Percentiles rank a stretch among this genome's conserved stretches.
Evolutionary conservation across 2,888 invertebrate genomes (phyloP).

Genomic region (Hermaeophaga mercurialis): DNA sequence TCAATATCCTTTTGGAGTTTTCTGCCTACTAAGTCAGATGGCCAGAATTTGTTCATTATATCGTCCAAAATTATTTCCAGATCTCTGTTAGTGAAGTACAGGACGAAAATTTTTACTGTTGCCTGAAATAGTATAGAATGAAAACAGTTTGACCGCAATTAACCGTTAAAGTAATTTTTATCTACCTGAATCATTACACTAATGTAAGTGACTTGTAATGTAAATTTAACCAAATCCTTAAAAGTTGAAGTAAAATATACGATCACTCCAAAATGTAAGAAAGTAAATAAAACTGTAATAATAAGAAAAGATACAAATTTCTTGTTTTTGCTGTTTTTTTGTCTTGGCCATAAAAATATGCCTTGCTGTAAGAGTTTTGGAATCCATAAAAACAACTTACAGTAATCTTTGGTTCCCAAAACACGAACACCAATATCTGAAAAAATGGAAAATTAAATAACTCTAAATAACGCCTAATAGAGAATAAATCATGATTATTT

Average conservation of each 20-base stretch:
- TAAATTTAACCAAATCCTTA: slow-evolving; percentile 1
- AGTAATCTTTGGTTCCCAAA: slow-evolving; percentile 5
- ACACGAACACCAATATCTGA: neutral
- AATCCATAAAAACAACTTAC: slow-evolving; percentile 8
- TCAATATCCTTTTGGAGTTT: slow-evolving; percentile 6
- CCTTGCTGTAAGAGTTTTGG: slow-evolving; percentile 2
- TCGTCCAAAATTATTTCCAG: slow-evolving; percentile 1
- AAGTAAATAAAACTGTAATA: neutral
- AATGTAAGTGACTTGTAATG: neutral
- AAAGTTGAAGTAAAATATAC: neutral
- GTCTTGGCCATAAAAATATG: slow-evolving; percentile 6
- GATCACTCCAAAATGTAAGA: neutral
- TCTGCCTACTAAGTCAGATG: slow-evolving; percentile 9
- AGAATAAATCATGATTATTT: too few species aligned
- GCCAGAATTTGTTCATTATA: slow-evolving; percentile 11
- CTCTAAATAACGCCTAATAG: too few species aligned
- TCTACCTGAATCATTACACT: neutral
- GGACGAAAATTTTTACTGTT: neutral
- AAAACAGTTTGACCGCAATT: neutral
- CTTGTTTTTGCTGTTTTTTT: neutral
- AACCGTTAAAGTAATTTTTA: too few species aligned
- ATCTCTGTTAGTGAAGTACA: neutral
- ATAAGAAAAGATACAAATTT: neutral
- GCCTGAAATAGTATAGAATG: neutral
- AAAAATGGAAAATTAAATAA: too few species aligned